phyloP scores from a whole-genome alignment of 2,888 invertebrate species.

The Acronicta psi region DNA sequence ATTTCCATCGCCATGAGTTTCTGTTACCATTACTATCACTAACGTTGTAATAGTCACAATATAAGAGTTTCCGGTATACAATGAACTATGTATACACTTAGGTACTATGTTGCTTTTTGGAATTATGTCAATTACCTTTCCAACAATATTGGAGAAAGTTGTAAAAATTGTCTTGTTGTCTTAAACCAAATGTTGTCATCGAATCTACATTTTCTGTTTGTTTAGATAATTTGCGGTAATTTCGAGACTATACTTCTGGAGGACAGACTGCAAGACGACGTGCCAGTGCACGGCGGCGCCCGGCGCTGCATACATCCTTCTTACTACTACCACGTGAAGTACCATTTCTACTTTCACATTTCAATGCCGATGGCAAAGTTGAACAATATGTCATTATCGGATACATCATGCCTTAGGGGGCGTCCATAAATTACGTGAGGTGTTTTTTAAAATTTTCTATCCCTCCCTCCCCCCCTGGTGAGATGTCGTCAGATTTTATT shows the following conservation, averaged over 20 bases:
- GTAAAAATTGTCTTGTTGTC: not conserved
- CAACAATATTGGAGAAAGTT: too few relatives aligned
- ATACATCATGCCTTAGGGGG: slow-evolving; percentile 19
- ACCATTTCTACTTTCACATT: slow-evolving; percentile 54
- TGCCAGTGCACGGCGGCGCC: slow-evolving; percentile 69
- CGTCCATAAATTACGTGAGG: too few relatives aligned
- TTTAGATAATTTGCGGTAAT: slow-evolving; percentile 79
- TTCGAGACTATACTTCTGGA: slow-evolving; percentile 70
- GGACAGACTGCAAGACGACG: slow-evolving; percentile 70
- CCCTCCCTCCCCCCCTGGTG: too few relatives aligned
- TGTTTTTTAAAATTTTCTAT: too few relatives aligned
- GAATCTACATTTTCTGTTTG: slow-evolving; percentile 4
- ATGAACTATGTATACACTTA: too few relatives aligned
- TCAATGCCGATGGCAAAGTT: slow-evolving; percentile 49
- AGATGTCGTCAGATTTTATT: too few relatives aligned
- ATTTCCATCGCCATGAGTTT: slow-evolving; percentile 22
- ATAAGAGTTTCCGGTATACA: not conserved
- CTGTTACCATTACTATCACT: slow-evolving; percentile 42
- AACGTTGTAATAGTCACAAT: slow-evolving; percentile 22
- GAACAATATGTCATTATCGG: slow-evolving; percentile 33
- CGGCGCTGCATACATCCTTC: slow-evolving; percentile 80
- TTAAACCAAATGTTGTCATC: not conserved
- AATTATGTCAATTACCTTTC: too few relatives aligned
- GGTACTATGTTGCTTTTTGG: too few relatives aligned
- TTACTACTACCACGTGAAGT: slow-evolving; percentile 83